A percentile compares a stretch with the other conserved stretches of the same genome.
Conservation (phyloP, 1,140 invertebrate genomes). For the Habropoda laboriosa region DNA sequence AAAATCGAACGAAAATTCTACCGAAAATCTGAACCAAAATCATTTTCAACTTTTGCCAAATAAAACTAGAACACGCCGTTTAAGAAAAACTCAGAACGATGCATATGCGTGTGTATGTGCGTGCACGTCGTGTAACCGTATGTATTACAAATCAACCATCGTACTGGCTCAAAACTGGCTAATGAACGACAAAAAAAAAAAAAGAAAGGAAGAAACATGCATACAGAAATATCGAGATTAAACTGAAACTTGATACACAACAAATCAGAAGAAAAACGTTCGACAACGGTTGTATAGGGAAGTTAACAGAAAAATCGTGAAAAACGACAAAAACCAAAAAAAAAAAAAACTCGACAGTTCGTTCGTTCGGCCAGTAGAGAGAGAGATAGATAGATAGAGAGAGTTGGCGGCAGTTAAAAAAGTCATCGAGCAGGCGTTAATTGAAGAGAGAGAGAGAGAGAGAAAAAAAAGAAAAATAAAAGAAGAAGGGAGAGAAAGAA, state of each 20-base stretch:
- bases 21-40: not conserved
- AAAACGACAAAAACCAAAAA: not conserved
- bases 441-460: too few species aligned
- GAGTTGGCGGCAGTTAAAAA: too few species aligned
- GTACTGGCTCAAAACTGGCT: not conserved
- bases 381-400: too few species aligned
- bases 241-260: not conserved
- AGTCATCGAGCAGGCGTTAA: too few species aligned
- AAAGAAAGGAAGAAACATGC: too few species aligned
- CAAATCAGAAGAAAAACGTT: not conserved
- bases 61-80: not conserved
- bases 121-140: slow-evolving; percentile 1
- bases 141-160: not conserved
- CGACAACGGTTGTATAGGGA: not conserved
- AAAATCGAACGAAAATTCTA: too few species aligned
- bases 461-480: slow-evolving; percentile 20
- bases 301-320: not conserved
- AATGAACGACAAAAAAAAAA: not conserved
- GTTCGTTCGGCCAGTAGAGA: not conserved
- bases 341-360: not conserved
- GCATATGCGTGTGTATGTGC: not conserved
- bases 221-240: slow-evolving; percentile 8
- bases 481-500: slow-evolving; percentile 50
- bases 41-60: not conserved
- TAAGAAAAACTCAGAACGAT: not conserved